phyloP scores from a whole-genome alignment of 2,888 invertebrate species.

The Troides helena region DNA sequence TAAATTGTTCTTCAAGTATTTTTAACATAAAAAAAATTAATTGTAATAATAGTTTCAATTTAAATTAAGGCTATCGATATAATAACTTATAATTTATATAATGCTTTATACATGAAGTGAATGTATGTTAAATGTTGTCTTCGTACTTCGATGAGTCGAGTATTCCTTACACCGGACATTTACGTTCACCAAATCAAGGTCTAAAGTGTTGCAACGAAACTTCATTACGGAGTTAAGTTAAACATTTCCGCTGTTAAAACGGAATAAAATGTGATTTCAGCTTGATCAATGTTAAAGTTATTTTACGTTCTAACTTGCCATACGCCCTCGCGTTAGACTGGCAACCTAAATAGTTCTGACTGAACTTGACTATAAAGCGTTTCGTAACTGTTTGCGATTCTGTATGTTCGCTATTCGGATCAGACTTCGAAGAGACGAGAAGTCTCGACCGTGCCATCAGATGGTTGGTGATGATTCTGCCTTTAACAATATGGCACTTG shows the following conservation, averaged over 20 bases:
- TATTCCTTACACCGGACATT: conserved; percentile 7
- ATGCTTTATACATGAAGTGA: not conserved
- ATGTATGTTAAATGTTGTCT: not conserved
- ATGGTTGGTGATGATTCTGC: no score
- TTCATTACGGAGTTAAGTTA: not conserved
- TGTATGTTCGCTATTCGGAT: not conserved
- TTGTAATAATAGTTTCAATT: no score
- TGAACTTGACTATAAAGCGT: conserved; percentile 24
- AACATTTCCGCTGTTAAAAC: conserved; percentile 6
- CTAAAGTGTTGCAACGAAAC: conserved; percentile 4
- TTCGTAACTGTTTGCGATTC: conserved; percentile 22
- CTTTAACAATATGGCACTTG: no score
- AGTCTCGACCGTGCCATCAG: no score
- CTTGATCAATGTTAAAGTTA: conserved; percentile 8
- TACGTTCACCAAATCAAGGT: conserved; percentile 21
- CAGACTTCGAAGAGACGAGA: no score
- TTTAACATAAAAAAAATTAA: no score
- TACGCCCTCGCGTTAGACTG: conserved; percentile 26
- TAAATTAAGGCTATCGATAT: no score
- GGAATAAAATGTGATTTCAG: conserved; percentile 6
- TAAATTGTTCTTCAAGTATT: no score
- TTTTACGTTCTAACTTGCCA: conserved; percentile 14
- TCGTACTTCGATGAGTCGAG: not conserved
- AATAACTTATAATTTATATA: no score
- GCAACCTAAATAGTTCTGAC: conserved; percentile 20